Evolutionary conservation across 1,140 invertebrate genomes (phyloP).

Genomic region (Drosophila leontia): DNA sequence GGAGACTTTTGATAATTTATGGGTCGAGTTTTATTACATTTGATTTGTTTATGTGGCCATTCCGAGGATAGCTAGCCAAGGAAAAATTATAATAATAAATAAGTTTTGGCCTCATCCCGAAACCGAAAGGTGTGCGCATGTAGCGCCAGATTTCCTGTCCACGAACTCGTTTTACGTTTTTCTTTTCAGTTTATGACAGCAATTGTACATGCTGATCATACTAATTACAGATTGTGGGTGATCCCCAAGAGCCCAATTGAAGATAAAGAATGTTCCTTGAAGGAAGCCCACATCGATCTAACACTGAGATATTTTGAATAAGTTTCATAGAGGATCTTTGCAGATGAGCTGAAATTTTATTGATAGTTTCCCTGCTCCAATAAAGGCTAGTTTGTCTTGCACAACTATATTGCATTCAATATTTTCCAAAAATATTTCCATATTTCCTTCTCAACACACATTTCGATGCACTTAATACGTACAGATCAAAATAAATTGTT

Average conservation of each 20-base stretch:
- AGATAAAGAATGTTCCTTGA: not conserved
- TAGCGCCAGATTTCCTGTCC: constrained; percentile 76
- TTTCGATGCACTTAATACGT: constrained; percentile 60
- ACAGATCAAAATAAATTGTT: constrained; percentile 60
- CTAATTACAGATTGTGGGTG: constrained; percentile 47
- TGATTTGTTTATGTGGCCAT: constrained; percentile 72
- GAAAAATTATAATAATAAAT: constrained; percentile 42
- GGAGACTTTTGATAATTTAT: constrained; percentile 63
- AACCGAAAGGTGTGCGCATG: constrained; percentile 51
- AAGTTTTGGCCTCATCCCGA: constrained; percentile 22
- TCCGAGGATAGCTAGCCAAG: constrained; percentile 30
- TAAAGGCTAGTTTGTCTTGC: no score
- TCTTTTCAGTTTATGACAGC: constrained; percentile 42
- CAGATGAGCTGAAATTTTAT: not conserved
- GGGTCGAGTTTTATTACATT: constrained; percentile 75
- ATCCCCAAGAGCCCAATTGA: constrained; percentile 1
- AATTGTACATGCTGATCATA: constrained; percentile 55
- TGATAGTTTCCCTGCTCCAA: not conserved
- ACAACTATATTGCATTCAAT: no score
- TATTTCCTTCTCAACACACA: constrained; percentile 12
- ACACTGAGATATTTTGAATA: not conserved
- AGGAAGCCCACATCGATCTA: not conserved
- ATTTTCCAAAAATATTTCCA: not conserved
- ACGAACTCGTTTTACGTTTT: constrained; percentile 48
- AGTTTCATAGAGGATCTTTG: not conserved